Evolutionary conservation across 2,888 invertebrate species (phyloP).

Genomic region (Mactromeris polynyma): DNA sequence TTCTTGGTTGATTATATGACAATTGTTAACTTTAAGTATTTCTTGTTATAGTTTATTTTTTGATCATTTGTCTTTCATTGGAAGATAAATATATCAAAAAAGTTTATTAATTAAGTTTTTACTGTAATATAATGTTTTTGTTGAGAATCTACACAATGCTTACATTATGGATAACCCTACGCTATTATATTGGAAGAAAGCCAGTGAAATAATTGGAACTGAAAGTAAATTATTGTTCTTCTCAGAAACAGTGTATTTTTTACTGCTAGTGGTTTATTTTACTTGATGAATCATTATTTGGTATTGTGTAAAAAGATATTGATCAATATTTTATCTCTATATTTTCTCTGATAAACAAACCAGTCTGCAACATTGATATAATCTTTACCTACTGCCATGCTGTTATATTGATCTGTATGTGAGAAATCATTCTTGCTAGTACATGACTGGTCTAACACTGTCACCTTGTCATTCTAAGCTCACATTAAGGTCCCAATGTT

Average conservation of each 20-base stretch:
- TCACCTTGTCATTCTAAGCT: no score
- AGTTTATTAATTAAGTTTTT: neutral
- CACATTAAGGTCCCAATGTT: no score
- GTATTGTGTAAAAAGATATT: neutral
- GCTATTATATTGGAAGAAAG: neutral
- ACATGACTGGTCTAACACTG: no score
- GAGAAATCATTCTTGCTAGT: neutral
- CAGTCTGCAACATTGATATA: neutral
- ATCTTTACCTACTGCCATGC: neutral
- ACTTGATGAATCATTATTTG: neutral
- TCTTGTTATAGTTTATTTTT: neutral
- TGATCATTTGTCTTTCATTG: neutral
- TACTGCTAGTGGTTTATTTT: neutral
- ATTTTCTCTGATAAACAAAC: no score
- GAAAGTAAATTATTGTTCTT: neutral
- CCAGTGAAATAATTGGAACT: slow-evolving; percentile 3
- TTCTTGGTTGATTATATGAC: neutral
- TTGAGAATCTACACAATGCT: neutral
- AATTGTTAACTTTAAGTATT: neutral
- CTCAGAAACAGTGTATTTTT: neutral
- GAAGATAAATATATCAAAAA: neutral
- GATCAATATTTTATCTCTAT: neutral
- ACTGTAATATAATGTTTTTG: neutral
- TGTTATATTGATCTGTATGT: neutral
- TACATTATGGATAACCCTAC: neutral